Evolutionary conservation across 2,797 vertebrate species (phyloP).

Genomic region (Coluber constrictor): DNA sequence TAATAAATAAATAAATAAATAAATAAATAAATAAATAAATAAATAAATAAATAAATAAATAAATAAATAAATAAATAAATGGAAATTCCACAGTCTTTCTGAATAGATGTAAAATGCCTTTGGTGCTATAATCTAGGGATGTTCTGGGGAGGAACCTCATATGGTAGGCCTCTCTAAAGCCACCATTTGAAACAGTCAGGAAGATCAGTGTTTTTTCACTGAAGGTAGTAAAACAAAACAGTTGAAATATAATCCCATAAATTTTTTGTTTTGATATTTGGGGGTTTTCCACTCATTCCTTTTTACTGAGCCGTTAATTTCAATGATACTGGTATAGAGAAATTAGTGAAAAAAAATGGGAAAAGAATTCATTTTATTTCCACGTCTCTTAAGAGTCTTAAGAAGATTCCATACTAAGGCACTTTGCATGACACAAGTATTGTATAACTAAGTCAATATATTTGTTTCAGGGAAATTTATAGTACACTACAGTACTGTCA

Average conservation of each 20-base stretch:
- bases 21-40: neutral
- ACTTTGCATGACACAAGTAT: neutral
- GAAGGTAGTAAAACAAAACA: neutral
- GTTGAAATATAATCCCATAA: neutral
- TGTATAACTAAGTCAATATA: neutral
- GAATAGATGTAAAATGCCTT: neutral
- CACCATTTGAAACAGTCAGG: neutral
- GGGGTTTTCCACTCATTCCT: neutral
- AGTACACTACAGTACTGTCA: neutral
- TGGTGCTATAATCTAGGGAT: neutral
- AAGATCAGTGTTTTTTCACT: neutral
- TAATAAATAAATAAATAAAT: too few species aligned
- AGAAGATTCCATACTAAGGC: neutral
- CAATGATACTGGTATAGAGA: neutral
- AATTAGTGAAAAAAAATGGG: neutral
- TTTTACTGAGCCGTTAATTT: neutral
- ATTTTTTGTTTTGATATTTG: neutral
- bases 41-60: too few species aligned
- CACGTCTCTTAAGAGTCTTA: neutral
- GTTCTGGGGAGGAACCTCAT: too few species aligned
- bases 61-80: neutral
- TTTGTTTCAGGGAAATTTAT: neutral
- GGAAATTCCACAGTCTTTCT: neutral
- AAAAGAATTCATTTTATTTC: neutral
- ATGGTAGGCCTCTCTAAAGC: neutral